These are phyloP conservation scores for Drosophila watanabei DNA, from an alignment of 1,140 invertebrate species.

Conservation along the genomic window DNA sequence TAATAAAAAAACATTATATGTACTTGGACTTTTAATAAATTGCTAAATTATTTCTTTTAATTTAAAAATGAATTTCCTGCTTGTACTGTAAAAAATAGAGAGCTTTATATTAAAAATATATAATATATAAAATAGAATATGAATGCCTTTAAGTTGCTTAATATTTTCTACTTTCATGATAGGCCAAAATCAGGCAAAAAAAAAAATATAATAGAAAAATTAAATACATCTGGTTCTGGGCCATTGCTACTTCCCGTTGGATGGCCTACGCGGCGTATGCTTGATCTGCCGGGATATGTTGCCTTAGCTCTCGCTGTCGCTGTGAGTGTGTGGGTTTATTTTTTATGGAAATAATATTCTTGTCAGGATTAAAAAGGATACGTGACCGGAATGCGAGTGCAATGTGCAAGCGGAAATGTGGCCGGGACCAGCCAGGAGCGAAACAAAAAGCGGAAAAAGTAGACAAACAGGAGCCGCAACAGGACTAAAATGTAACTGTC, in stretches of 20 bases:
- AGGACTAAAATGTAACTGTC: constrained; percentile 65
- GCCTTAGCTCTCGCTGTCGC: constrained; percentile 9
- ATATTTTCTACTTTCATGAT: background rate
- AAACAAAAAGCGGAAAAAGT: constrained; percentile 39
- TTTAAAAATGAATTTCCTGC: background rate
- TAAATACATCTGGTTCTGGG: constrained; percentile 41
- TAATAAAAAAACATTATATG: background rate
- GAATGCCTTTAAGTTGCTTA: constrained; percentile 6
- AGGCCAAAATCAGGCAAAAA: background rate
- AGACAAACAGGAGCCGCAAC: constrained; percentile 47
- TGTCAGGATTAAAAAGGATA: constrained; percentile 85
- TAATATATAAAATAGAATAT: background rate
- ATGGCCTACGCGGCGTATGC: constrained; percentile 56
- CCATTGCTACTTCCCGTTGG: constrained; percentile 30
- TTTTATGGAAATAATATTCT: constrained; percentile 85
- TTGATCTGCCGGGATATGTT: constrained; percentile 53
- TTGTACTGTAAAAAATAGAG: too few species aligned
- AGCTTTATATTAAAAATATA: background rate
- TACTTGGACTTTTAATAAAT: background rate
- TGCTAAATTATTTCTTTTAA: too few species aligned
- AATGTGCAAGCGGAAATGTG: constrained; percentile 59
- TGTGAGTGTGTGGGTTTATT: constrained; percentile 32
- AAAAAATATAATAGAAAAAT: constrained; percentile 29
- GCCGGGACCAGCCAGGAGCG: constrained; percentile 35
- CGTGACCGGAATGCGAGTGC: constrained; percentile 80